phyloP scores from a whole-genome alignment of 2,113 vertebrate genomes.

The Pipa parva region DNA sequence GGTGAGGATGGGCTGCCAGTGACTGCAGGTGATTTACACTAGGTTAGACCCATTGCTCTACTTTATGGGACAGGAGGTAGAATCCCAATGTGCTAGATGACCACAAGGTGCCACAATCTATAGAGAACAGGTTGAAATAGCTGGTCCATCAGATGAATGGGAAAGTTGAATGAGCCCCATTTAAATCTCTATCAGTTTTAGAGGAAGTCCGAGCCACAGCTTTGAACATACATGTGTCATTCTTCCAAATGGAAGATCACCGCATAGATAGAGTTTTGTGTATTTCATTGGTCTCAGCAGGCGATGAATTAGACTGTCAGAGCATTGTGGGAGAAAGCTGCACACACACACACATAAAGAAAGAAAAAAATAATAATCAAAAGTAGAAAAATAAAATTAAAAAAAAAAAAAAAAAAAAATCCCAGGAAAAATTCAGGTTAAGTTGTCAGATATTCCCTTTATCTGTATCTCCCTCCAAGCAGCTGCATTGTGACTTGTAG shows the following conservation, averaged over 20 bases:
- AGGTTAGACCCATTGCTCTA: slow-evolving; percentile 29
- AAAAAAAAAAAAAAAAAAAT: no score
- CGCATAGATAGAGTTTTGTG: slow-evolving; percentile 66
- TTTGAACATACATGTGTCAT: slow-evolving; percentile 47
- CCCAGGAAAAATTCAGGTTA: slow-evolving; percentile 21
- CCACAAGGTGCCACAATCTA: neutral
- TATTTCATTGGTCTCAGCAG: slow-evolving; percentile 55
- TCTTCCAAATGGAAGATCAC: slow-evolving; percentile 34
- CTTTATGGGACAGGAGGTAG: slow-evolving; percentile 10
- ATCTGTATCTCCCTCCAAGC: slow-evolving; percentile 1
- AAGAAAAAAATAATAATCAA: no score
- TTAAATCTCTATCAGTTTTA: slow-evolving; percentile 8
- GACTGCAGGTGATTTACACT: slow-evolving; percentile 18
- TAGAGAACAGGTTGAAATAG: neutral
- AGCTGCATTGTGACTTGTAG: slow-evolving; percentile 14
- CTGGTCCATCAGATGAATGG: neutral
- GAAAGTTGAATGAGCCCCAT: slow-evolving; percentile 14
- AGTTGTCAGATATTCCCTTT: neutral
- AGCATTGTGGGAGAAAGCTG: slow-evolving; percentile 22
- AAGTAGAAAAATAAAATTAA: no score
- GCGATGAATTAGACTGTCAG: slow-evolving; percentile 35
- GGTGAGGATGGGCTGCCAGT: neutral
- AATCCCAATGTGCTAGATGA: neutral
- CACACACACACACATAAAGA: no score
- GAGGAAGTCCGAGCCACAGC: slow-evolving; percentile 40